These are phyloP conservation scores for Salticus scenicus DNA, from an alignment of 2,888 invertebrate genomes.

Conservation along the genomic window DNA sequence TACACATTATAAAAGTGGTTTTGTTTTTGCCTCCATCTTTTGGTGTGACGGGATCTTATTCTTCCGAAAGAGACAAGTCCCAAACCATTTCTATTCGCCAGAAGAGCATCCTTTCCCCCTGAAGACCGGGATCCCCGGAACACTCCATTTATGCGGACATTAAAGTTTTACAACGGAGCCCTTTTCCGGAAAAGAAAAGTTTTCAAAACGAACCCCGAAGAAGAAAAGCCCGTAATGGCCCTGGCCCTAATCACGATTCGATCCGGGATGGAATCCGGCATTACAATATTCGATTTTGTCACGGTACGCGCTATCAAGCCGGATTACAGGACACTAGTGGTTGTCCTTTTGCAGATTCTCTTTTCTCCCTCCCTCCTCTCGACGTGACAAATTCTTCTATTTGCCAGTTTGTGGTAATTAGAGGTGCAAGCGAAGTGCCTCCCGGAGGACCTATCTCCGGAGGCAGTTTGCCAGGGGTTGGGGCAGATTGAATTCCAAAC, in stretches of 20 bases:
- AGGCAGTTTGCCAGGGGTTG: conserved; percentile 18
- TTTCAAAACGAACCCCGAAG: conserved; percentile 20
- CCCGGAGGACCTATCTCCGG: conserved; percentile 29
- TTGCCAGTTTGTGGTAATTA: conserved; percentile 68
- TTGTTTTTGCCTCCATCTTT: too few relatives aligned
- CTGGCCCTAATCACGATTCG: conserved; percentile 63
- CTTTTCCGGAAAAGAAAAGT: conserved; percentile 1
- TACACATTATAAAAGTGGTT: too few relatives aligned
- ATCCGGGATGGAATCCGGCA: conserved; percentile 57
- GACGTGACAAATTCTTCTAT: conserved; percentile 69
- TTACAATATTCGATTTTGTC: conserved; percentile 70
- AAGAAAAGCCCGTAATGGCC: conserved; percentile 47
- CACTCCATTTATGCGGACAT: too few relatives aligned
- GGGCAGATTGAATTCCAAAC: conserved; percentile 66
- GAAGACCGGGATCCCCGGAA: too few relatives aligned
- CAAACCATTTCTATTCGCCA: too few relatives aligned
- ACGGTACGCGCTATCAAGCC: conserved; percentile 55
- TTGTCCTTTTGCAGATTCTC: conserved; percentile 18
- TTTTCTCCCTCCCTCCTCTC: background rate
- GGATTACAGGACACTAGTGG: conserved; percentile 26
- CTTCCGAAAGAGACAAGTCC: too few relatives aligned
- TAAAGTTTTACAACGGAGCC: too few relatives aligned
- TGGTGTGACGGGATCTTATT: too few relatives aligned
- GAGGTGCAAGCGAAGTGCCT: conserved; percentile 29
- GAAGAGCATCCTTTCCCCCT: too few relatives aligned